A percentile compares a stretch with the other conserved stretches of the same genome.
phyloP scores from a whole-genome alignment of 2,888 invertebrate species.

The Calliopum simillimum region DNA sequence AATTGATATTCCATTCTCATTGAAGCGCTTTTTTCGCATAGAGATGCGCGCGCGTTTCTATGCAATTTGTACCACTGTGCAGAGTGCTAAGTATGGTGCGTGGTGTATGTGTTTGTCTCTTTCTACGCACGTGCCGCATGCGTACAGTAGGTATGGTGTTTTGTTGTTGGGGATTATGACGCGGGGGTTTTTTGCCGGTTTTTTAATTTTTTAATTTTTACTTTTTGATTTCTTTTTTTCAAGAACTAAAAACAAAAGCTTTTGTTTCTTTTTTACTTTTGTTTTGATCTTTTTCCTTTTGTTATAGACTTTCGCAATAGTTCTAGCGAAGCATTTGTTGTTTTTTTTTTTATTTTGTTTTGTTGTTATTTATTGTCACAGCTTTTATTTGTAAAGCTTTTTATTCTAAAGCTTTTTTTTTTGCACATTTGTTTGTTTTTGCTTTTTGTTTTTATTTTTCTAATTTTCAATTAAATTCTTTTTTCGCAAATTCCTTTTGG shows the following conservation, averaged over 20 bases:
- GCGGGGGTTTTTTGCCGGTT: too few species aligned
- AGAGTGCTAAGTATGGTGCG: neutral
- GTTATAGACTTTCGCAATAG: too few species aligned
- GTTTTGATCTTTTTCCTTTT: neutral
- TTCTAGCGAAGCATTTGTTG: too few species aligned
- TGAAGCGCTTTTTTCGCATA: conserved; percentile 15
- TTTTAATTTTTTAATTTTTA: too few species aligned
- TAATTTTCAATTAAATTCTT: conserved; percentile 15
- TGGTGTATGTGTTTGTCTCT: neutral
- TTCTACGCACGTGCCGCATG: conserved; percentile 7
- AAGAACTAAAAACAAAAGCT: neutral
- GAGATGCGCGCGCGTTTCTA: conserved; percentile 25
- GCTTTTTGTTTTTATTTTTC: too few species aligned
- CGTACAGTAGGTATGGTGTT: neutral
- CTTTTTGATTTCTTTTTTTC: too few species aligned
- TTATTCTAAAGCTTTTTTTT: neutral
- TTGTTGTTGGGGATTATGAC: neutral
- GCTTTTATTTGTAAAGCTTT: neutral
- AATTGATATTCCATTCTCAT: conserved; percentile 68
- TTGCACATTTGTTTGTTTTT: neutral
- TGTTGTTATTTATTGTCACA: too few species aligned
- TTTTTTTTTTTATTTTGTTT: too few species aligned
- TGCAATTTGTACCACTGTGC: too few species aligned
- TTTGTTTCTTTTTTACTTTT: neutral
- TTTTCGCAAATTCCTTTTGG: conserved; percentile 15